Conservation (phyloP, 2,113 vertebrate species). For the Pholis gunnellus region DNA sequence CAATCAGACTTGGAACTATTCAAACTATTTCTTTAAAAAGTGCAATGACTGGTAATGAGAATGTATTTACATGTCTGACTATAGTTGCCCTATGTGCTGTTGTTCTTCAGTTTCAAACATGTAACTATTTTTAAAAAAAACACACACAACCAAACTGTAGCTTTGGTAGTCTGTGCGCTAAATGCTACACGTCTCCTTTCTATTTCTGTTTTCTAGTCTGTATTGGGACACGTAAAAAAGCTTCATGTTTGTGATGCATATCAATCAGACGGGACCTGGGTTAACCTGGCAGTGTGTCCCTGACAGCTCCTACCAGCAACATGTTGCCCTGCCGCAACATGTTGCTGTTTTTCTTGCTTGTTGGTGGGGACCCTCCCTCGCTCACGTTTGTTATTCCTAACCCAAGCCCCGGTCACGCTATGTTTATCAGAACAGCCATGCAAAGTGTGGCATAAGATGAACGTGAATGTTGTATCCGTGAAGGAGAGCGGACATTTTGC, state of each 20-base stretch:
- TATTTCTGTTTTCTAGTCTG: background rate
- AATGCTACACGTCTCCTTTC: background rate
- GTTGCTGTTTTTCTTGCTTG: constrained; percentile 36
- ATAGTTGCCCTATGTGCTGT: background rate
- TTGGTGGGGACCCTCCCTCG: constrained; percentile 49
- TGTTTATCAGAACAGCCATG: constrained; percentile 77
- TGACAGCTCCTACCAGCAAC: constrained; percentile 49
- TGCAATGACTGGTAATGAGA: background rate
- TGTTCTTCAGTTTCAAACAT: background rate
- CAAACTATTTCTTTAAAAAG: background rate
- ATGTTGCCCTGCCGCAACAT: background rate
- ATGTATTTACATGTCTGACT: background rate
- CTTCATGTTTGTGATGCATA: constrained; percentile 42
- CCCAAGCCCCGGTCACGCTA: constrained; percentile 68
- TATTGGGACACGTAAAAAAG: constrained; percentile 12
- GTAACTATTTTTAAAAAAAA: too few relatives aligned
- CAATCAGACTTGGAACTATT: background rate
- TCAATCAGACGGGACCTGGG: constrained; percentile 31
- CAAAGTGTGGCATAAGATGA: constrained; percentile 47
- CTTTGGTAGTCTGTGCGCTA: background rate
- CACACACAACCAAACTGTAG: background rate
- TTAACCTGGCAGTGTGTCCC: constrained; percentile 45
- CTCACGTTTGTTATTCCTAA: constrained; percentile 74
- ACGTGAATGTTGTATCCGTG: constrained; percentile 34
- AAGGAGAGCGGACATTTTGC: constrained; percentile 27